phyloP scores from a whole-genome alignment of 1,140 invertebrate species.

The Papilio polytes region DNA sequence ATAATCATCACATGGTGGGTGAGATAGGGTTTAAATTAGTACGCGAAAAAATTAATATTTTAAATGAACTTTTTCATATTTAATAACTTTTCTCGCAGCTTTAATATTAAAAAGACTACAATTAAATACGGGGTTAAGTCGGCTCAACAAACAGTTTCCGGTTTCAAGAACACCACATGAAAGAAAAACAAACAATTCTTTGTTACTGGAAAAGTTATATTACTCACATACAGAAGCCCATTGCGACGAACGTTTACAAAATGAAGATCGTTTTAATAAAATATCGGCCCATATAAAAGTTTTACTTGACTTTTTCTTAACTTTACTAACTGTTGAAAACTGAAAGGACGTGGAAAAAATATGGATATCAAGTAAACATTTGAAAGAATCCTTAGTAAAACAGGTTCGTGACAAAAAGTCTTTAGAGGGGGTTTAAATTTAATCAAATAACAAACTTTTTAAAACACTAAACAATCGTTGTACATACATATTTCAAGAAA shows the following conservation, averaged over 20 bases:
- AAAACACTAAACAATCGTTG: too few species aligned
- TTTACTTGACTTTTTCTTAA: not conserved
- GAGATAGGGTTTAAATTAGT: not conserved
- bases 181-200: conserved; percentile 22
- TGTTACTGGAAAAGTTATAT: conserved; percentile 22
- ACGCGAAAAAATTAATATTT: not conserved
- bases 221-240: not conserved
- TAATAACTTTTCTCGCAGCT: not conserved
- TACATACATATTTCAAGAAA: too few species aligned
- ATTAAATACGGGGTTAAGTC: conserved; percentile 10
- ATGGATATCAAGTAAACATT: too few species aligned
- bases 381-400: too few species aligned
- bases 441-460: too few species aligned
- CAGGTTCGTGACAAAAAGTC: too few species aligned
- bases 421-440: too few species aligned
- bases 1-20: too few species aligned
- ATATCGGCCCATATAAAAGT: conserved; percentile 1
- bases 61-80: not conserved
- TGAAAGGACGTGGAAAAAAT: not conserved
- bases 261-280: conserved; percentile 25
- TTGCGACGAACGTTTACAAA: not conserved
- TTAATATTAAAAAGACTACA: not conserved
- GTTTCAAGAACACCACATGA: conserved; percentile 23
- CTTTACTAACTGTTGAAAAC: not conserved
- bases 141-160: conserved; percentile 10